A percentile compares a stretch with the other conserved stretches of the same genome.
phyloP scores from a whole-genome alignment of 2,113 vertebrate species.

The Aspidoscelis tigris region DNA sequence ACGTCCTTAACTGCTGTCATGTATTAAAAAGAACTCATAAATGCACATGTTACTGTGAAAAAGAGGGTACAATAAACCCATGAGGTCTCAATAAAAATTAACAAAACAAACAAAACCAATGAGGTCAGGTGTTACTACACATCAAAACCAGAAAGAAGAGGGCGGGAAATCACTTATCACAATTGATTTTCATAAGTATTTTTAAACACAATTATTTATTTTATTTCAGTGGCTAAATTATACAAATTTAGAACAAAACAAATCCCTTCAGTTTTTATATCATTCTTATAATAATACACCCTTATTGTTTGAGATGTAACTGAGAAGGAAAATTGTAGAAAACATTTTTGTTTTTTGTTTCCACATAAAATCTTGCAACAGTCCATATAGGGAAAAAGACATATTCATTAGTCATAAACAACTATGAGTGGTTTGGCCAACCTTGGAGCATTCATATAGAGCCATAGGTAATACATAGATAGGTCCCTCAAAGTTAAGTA shows the following conservation, averaged over 20 bases:
- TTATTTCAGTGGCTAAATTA: background rate
- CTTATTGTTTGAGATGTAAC: slow-evolving; percentile 13
- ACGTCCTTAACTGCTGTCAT: background rate
- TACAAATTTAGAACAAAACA: no score
- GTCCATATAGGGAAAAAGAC: slow-evolving; percentile 9
- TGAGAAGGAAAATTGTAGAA: accelerated
- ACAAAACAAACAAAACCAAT: background rate
- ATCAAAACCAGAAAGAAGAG: no score
- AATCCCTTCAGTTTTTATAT: background rate
- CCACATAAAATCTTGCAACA: slow-evolving; percentile 11
- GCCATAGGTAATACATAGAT: background rate
- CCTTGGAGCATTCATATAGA: background rate
- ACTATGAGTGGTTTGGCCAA: background rate
- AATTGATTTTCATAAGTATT: background rate
- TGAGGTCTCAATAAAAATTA: background rate
- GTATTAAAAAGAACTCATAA: background rate
- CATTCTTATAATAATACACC: slow-evolving; percentile 26
- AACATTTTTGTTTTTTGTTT: slow-evolving; percentile 11
- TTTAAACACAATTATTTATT: background rate
- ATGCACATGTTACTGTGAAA: background rate
- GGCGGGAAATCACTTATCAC: background rate
- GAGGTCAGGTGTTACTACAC: no score
- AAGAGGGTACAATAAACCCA: background rate
- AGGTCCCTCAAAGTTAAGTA: no score
- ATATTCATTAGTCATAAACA: slow-evolving; percentile 1